Evolutionary conservation across 2,888 invertebrate species (phyloP), one percentile per base, ranked within the genome.

Genomic region (Aromia moschata): DNA sequence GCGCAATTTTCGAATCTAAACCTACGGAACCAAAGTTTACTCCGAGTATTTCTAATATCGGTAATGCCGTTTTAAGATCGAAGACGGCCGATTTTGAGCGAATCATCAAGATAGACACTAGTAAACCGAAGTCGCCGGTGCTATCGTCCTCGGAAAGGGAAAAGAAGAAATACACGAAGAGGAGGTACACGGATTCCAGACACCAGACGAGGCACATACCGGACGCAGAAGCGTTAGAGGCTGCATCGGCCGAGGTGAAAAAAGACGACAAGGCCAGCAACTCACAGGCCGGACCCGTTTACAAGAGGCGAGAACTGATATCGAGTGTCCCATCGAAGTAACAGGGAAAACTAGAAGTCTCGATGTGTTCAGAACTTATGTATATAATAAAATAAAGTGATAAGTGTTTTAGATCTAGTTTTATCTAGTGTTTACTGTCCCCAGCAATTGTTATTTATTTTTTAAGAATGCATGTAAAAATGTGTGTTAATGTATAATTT

Each of bases 241-340:
- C 67, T 1, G 64, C 72, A 5, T 63, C 70, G 43, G 58, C 74
- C 12, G 68, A 75, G 45, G 61, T 70, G 11, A 68, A 70, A 47
- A 65, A 68, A 14, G 68, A 69, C 3, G 69, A 71, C 18, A 65
- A 67, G 18, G 56, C 71, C 0, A 57, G 11, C 30, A 70, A 71
- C 36, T 69, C 77, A 20, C 72, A 76, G 76, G 71, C 61, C 59
- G 81, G 83, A 60, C 85, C 86, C 51, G 86, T 91, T 14, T 93
- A 92, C 85, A 93, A 93, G 80, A 83, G 93, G 62, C 86, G 91
- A 60, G 92, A 92, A 80, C 82, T 93, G 56, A 93, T 93, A 73
- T 90, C 92, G 38, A 92, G 92, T 80, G 90, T 90, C 60, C 87
- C 84, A 17, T 72, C 76, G 9, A 78, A 77, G 57, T 74, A 64